Base-by-base conservation (phyloP, 2,888 invertebrate genomes). In the Altica lythri region DNA sequence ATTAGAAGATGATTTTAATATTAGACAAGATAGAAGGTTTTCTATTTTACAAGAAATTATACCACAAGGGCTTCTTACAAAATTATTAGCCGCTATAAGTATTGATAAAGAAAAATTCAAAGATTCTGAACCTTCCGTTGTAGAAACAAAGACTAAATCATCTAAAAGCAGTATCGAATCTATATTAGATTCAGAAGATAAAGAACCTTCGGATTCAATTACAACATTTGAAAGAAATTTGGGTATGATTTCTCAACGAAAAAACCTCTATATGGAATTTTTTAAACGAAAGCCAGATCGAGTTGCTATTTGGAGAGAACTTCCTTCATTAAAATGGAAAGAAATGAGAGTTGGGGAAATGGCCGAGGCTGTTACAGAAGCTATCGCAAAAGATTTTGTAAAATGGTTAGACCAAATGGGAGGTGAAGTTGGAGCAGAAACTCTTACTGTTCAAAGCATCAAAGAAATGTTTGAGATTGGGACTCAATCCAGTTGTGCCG, bases 401-500 rank as follows among this genome's bases (percentile, higher is more conserved):
- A 66, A 72, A 17, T 76, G 76, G 76, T 59, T 76, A 47, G 63
- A 68, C 34, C 62, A 61, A 8, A 51, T 70, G 29, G 73, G 74
- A 1, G 64, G 66, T 18, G 66, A 71, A 16, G 57, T 62, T 45
- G 64, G 61, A 25, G 40, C 63, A 1, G 40, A 40, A 40, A 13
- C 8, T 22, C 10, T 40, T 8, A 72, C 69, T 40, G 71, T 72
- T n/a, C 61, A 65, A 22, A 64, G 67, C 10, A 65, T 77, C 8
- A 66, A 74, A 16, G 70, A 72, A 44, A 71, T 77, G 70, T 76
- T 77, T 61, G 75, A 84, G 79, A 80, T 84, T 46, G 82, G 83
- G 50, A 83, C 83, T 62, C 78, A 83, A 57, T 80, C 79, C 4
- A 81, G 83, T 57, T 80, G 80, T 1, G 78, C 83, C 1, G 78